phyloP scores from a whole-genome alignment of 2,888 invertebrate genomes.

The Nebria salina region DNA sequence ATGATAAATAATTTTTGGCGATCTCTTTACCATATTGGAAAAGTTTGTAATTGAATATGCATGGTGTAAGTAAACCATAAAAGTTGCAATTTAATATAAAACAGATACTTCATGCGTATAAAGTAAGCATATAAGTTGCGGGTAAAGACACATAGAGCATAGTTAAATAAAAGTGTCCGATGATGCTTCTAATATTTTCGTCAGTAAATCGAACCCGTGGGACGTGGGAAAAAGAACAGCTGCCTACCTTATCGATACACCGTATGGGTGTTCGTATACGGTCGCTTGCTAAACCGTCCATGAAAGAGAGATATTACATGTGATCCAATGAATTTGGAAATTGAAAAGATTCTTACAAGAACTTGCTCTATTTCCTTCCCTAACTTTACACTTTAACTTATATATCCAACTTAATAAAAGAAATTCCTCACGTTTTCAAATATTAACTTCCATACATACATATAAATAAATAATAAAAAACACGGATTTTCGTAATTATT shows the following conservation, averaged over 20 bases:
- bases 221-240: slow-evolving; percentile 31
- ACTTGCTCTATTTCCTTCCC: too few species aligned
- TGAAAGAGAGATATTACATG: slow-evolving; percentile 37
- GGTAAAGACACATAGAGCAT: not conserved
- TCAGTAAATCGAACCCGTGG: slow-evolving; percentile 34
- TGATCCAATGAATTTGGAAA: slow-evolving; percentile 42
- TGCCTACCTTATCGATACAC: slow-evolving; percentile 28
- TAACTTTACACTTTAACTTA: too few species aligned
- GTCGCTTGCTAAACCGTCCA: not conserved
- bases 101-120: not conserved
- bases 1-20: too few species aligned
- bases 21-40: too few species aligned
- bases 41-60: too few species aligned
- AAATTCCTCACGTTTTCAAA: too few species aligned
- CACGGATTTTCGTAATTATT: too few species aligned
- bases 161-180: slow-evolving; percentile 34
- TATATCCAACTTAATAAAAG: too few species aligned
- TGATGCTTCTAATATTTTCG: slow-evolving; percentile 34
- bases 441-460: too few species aligned
- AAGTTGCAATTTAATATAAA: too few species aligned
- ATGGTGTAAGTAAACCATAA: too few species aligned
- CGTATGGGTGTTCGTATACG: slow-evolving; percentile 16
- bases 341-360: slow-evolving; percentile 32
- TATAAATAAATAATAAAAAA: too few species aligned
- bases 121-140: not conserved